phyloP scores from a whole-genome alignment of 2,797 vertebrate genomes.

The Alexandromys oeconomus region DNA sequence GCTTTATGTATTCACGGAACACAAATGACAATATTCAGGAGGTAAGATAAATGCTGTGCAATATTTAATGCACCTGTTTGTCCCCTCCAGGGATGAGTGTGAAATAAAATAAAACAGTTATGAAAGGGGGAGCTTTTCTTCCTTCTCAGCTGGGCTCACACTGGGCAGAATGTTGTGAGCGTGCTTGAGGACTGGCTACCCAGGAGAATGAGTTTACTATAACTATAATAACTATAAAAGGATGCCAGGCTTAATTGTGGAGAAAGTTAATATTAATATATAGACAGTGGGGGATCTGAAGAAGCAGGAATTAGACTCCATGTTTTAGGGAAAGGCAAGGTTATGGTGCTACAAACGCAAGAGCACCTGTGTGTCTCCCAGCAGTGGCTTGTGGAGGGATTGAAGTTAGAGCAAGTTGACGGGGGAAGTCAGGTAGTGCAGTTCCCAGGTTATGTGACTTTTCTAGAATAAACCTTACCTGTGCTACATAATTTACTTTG shows the following conservation, averaged over 20 bases:
- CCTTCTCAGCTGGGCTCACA: slow-evolving; percentile 4
- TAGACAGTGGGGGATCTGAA: neutral
- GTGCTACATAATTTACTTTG: neutral
- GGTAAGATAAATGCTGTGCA: slow-evolving; percentile 82
- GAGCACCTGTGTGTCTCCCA: neutral
- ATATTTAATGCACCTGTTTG: slow-evolving; percentile 29
- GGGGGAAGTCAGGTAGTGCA: neutral
- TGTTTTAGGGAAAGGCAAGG: slow-evolving; percentile 18
- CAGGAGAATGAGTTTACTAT: slow-evolving; percentile 15
- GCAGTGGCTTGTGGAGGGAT: neutral
- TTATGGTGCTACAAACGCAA: neutral
- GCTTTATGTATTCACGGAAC: slow-evolving; percentile 85
- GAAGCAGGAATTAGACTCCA: slow-evolving; percentile 21
- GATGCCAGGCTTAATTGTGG: slow-evolving; percentile 36
- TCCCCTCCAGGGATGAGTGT: neutral
- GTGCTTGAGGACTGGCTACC: neutral
- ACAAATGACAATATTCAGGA: slow-evolving; percentile 85
- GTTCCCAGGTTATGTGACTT: slow-evolving; percentile 28
- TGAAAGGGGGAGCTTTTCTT: slow-evolving; percentile 26
- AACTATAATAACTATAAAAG: neutral
- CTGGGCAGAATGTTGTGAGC: neutral
- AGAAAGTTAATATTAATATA: slow-evolving; percentile 16
- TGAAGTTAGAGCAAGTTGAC: neutral
- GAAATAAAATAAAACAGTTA: slow-evolving; percentile 60
- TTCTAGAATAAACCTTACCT: slow-evolving; percentile 49